A percentile compares a stretch with the other conserved stretches of the same genome.
phyloP scores from a whole-genome alignment of 2,888 invertebrate genomes.

The Nebria salina region DNA sequence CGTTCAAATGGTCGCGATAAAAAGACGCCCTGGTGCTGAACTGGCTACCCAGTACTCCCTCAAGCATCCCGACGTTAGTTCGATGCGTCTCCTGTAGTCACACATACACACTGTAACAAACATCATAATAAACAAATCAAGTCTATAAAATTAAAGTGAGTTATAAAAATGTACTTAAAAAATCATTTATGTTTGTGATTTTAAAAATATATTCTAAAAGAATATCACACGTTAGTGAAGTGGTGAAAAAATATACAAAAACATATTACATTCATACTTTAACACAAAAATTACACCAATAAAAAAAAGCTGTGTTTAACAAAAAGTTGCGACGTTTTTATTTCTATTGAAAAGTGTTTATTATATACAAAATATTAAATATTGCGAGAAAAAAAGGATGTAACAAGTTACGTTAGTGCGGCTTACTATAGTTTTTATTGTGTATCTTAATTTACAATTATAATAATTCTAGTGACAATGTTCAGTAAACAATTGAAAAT shows the following conservation, averaged over 20 bases:
- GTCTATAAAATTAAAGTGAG: neutral
- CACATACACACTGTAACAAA: neutral
- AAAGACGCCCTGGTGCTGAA: constrained; percentile 36
- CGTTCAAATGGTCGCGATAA: constrained; percentile 27
- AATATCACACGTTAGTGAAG: too few relatives aligned
- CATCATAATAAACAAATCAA: constrained; percentile 11
- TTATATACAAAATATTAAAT: too few relatives aligned
- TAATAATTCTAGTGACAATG: neutral
- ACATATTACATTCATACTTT: too few relatives aligned
- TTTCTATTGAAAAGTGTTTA: too few relatives aligned
- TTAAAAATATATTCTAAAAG: too few relatives aligned
- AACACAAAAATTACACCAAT: too few relatives aligned
- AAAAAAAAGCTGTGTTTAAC: too few relatives aligned
- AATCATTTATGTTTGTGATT: too few relatives aligned
- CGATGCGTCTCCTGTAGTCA: constrained; percentile 5
- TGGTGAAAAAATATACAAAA: too few relatives aligned
- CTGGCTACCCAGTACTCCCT: constrained; percentile 31
- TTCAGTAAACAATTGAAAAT: neutral
- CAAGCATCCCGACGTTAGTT: constrained; percentile 33
- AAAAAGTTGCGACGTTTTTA: too few relatives aligned
- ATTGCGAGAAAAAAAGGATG: too few relatives aligned
- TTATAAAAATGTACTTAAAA: neutral
- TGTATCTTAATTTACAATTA: neutral
- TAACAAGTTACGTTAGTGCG: too few relatives aligned
- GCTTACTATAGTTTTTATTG: constrained; percentile 18